phyloP scores from a whole-genome alignment of 2,888 invertebrate genomes.

The Rotaria magnacalcarata region DNA sequence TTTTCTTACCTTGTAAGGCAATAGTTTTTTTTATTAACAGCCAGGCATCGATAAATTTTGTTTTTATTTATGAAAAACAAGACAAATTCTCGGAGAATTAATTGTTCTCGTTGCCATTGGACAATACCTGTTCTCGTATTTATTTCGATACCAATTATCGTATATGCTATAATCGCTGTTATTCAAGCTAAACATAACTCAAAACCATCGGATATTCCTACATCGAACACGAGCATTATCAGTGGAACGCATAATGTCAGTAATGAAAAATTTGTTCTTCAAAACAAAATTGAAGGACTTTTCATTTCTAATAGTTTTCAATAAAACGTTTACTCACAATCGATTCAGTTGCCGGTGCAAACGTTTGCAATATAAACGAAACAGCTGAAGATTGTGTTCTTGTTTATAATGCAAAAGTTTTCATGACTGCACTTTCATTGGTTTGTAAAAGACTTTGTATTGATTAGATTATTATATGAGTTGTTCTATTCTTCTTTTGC shows the following conservation, averaged over 20 bases:
- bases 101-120: neutral
- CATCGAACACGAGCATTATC: neutral
- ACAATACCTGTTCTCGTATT: neutral
- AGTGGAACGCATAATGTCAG: neutral
- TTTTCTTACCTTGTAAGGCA: neutral
- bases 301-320: neutral
- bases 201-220: neutral
- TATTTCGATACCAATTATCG: neutral
- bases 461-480: neutral
- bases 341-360: neutral
- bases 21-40: no score
- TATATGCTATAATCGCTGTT: neutral
- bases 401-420: neutral
- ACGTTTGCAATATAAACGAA: neutral
- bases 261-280: neutral
- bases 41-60: no score
- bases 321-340: conserved; percentile 1
- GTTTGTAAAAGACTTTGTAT: neutral
- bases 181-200: neutral
- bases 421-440: neutral
- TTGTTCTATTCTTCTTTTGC: no score
- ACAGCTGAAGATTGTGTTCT: neutral
- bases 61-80: no score
- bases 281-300: neutral
- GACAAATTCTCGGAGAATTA: neutral